These are phyloP conservation scores for Spisula solida DNA, from an alignment of 2,888 invertebrate genomes.

Conservation along the genomic window DNA sequence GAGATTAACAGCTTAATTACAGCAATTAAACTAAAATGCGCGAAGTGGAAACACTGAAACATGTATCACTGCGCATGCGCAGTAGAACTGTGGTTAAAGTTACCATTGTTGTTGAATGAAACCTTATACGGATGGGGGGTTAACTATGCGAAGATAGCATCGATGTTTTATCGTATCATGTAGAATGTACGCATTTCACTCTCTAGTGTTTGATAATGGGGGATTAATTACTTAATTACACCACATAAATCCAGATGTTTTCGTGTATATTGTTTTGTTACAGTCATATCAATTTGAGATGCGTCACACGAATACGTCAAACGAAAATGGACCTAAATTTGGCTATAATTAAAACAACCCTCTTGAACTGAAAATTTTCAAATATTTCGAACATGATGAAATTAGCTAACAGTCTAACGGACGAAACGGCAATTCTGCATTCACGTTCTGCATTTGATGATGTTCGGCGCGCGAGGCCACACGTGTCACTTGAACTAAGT, in stretches of 20 bases:
- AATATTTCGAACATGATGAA: too few relatives aligned
- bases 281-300: background rate
- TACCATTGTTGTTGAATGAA: constrained; percentile 6
- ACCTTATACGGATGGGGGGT: background rate
- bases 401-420: too few relatives aligned
- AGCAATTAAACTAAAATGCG: constrained; percentile 14
- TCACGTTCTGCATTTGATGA: too few relatives aligned
- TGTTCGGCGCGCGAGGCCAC: too few relatives aligned
- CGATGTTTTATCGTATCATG: background rate
- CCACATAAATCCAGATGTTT: constrained; percentile 8
- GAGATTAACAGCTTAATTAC: constrained; percentile 24
- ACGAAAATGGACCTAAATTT: background rate
- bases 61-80: constrained; percentile 12
- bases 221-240: constrained; percentile 20
- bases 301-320: background rate
- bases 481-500: background rate
- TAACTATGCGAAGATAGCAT: background rate
- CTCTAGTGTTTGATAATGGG: background rate
- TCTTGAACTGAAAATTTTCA: too few relatives aligned
- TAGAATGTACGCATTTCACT: background rate
- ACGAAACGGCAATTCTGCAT: too few relatives aligned
- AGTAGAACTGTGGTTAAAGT: background rate
- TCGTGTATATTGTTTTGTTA: background rate
- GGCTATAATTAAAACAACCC: too few relatives aligned
- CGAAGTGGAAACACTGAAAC: constrained; percentile 14